Percentiles rank a stretch among this genome's conserved stretches.
Conservation (phyloP, 2,888 invertebrate species). For the Dasysyrphus tricinctus region DNA sequence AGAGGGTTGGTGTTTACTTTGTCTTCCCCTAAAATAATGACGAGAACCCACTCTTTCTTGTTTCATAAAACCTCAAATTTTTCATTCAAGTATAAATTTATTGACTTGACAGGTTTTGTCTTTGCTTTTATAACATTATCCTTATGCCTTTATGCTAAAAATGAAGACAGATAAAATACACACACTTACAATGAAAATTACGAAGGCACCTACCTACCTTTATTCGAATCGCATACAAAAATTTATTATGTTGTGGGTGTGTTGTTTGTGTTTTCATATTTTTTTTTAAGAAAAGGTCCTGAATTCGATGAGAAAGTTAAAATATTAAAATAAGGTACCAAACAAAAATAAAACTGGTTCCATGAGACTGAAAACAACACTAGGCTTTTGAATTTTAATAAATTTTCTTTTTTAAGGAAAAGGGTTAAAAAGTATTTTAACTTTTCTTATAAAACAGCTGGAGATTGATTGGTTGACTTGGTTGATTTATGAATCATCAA, state of each 20-base stretch:
- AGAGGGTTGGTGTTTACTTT: not conserved
- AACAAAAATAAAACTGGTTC: too few relatives aligned
- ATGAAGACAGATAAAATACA: not conserved
- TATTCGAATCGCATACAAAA: not conserved
- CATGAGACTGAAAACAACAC: not conserved
- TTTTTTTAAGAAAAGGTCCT: not conserved
- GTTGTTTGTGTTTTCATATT: not conserved
- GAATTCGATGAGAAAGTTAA: not conserved
- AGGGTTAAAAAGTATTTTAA: not conserved
- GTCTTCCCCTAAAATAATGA: not conserved
- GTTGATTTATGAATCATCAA: conserved; percentile 9
- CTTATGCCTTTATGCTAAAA: not conserved
- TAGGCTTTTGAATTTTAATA: not conserved
- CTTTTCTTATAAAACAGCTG: not conserved
- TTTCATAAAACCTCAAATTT: not conserved
- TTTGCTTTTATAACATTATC: not conserved
- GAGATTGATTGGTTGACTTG: conserved; percentile 1
- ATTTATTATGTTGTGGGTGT: not conserved
- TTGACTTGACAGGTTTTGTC: conserved; percentile 7
- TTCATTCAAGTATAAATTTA: not conserved
- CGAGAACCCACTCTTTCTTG: not conserved
- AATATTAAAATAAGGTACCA: not conserved
- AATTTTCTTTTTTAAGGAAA: not conserved
- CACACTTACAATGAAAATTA: not conserved
- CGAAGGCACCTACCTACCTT: not conserved